Evolutionary conservation across 1,140 invertebrate species (phyloP).

Genomic region (Drosophila biarmipes): DNA sequence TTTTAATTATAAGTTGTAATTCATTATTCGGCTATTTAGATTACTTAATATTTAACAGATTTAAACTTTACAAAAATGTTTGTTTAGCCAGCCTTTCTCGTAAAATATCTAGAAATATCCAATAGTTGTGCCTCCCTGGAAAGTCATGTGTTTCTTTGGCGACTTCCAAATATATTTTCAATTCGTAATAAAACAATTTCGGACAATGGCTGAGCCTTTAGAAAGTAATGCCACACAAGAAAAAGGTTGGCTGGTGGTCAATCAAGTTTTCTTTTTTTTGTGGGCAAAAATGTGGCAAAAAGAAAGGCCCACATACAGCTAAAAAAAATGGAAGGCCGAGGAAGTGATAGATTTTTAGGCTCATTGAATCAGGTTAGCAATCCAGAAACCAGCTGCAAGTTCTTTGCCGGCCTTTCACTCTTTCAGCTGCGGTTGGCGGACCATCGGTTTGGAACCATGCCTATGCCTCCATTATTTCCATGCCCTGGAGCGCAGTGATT

Average conservation of each 20-base stretch:
- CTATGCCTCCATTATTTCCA: slow-evolving; percentile 56
- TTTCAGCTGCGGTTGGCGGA: slow-evolving; percentile 45
- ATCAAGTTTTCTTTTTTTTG: slow-evolving; percentile 50
- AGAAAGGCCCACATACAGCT: slow-evolving; percentile 57
- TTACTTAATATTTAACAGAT: too few relatives aligned
- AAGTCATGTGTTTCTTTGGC: slow-evolving; percentile 3
- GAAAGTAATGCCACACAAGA: slow-evolving; percentile 53
- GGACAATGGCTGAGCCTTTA: slow-evolving; percentile 48
- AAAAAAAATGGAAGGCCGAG: not conserved
- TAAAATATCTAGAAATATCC: too few relatives aligned
- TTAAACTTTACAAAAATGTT: too few relatives aligned
- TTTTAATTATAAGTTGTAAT: too few relatives aligned
- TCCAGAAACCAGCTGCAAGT: slow-evolving; percentile 47
- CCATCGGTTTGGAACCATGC: slow-evolving; percentile 49
- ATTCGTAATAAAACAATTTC: slow-evolving; percentile 75
- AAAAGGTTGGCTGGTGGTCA: slow-evolving; percentile 53
- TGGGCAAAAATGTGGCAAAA: slow-evolving; percentile 57
- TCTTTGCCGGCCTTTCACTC: slow-evolving; percentile 58
- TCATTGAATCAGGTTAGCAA: slow-evolving; percentile 70
- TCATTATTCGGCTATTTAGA: too few relatives aligned
- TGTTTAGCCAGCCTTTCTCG: too few relatives aligned
- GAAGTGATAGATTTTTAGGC: slow-evolving; percentile 66
- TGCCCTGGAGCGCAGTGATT: slow-evolving; percentile 37
- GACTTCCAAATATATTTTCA: slow-evolving; percentile 60
- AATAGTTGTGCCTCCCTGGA: too few relatives aligned